Conservation (phyloP, 2,113 vertebrate genomes). For the Tyto alba region DNA sequence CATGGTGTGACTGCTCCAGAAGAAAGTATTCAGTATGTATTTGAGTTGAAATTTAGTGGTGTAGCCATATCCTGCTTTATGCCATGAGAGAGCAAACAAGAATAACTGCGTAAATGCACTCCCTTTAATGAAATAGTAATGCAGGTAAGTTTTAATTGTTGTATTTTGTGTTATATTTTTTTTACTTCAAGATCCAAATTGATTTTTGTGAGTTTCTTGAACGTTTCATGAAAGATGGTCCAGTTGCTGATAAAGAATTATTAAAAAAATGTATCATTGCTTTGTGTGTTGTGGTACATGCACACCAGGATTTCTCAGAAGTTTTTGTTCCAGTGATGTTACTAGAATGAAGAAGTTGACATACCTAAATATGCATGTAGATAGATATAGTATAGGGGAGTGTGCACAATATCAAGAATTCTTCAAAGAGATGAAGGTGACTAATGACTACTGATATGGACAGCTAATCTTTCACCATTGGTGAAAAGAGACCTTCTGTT, state of each 20-base stretch:
- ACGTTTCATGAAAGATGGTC: not conserved
- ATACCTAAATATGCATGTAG: not conserved
- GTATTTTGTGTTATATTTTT: not conserved
- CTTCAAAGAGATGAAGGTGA: not conserved
- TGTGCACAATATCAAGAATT: not conserved
- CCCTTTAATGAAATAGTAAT: not conserved
- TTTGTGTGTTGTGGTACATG: not conserved
- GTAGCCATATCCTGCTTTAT: not conserved
- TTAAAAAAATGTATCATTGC: not conserved
- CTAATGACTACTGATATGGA: not conserved
- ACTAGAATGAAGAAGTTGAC: not conserved
- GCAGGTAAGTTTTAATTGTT: not conserved
- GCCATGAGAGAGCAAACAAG: not conserved
- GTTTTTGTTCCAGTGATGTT: not conserved
- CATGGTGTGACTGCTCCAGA: not conserved
- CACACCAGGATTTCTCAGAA: not conserved
- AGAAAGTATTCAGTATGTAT: not conserved
- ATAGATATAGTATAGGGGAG: rapidly evolving
- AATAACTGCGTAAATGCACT: not conserved
- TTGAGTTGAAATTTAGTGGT: not conserved
- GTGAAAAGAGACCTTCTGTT: not conserved
- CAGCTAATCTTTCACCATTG: not conserved
- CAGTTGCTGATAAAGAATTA: not conserved
- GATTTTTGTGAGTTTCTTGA: not conserved
- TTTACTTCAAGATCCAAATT: not conserved